Evolutionary conservation across 2,113 vertebrate species (phyloP).

Genomic region (Natator depressus): DNA sequence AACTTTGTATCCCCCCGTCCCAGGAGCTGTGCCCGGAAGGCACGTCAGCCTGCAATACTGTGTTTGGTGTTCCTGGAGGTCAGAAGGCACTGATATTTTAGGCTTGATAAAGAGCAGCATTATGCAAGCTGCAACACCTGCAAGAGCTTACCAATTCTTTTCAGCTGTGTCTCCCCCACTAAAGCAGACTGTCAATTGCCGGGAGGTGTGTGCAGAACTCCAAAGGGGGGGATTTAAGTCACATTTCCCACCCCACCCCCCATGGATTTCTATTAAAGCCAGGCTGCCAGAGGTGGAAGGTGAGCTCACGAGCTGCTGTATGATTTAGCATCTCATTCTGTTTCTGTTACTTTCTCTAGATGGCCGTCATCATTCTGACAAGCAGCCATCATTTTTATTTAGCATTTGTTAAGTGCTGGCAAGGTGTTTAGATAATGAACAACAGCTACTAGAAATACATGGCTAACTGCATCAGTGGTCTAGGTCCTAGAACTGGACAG

Average conservation of each 20-base stretch:
- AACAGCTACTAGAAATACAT: conserved; percentile 1
- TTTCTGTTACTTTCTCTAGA: conserved; percentile 55
- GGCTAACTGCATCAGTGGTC: neutral
- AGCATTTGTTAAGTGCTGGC: conserved; percentile 32
- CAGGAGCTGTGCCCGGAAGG: neutral
- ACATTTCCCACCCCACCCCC: neutral
- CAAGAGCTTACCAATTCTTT: neutral
- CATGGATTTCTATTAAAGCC: conserved; percentile 58
- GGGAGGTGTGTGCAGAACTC: neutral
- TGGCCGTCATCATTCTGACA: conserved; percentile 16
- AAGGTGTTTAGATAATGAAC: conserved; percentile 46
- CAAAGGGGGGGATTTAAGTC: conserved; percentile 1
- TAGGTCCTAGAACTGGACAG: neutral
- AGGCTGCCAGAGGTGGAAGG: conserved; percentile 59
- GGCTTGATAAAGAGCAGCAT: neutral
- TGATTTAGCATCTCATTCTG: conserved; percentile 59
- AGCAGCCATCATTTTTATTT: conserved; percentile 16
- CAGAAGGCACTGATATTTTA: neutral
- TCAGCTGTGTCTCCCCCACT: neutral
- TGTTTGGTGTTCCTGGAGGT: neutral
- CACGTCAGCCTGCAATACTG: neutral
- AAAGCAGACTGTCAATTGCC: fast-evolving
- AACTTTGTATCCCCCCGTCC: neutral
- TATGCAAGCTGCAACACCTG: neutral
- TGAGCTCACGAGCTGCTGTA: conserved; percentile 47